phyloP scores from a whole-genome alignment of 2,888 invertebrate genomes.

The Phymatocera aterrima region DNA sequence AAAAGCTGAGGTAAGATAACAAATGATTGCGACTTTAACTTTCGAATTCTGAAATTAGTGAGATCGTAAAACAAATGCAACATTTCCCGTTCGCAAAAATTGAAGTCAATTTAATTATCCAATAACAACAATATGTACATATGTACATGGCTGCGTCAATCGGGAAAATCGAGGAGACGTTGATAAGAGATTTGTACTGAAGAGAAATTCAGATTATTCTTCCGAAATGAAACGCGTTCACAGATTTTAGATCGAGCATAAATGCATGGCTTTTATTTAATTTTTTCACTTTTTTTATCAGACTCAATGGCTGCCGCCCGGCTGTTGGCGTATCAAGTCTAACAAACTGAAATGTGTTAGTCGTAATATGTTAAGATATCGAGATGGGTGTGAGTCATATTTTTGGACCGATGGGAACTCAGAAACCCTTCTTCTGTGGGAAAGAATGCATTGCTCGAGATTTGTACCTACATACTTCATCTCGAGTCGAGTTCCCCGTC shows the following conservation, averaged over 20 bases:
- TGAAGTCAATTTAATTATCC: too few species aligned
- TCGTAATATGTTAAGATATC: constrained; percentile 30
- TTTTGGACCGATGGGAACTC: constrained; percentile 27
- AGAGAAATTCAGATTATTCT: neutral
- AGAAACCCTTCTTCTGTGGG: constrained; percentile 31
- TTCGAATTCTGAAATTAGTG: too few species aligned
- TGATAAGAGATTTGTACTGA: too few species aligned
- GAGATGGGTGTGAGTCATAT: constrained; percentile 36
- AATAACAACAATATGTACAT: too few species aligned
- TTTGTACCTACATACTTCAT: constrained; percentile 33
- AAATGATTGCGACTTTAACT: too few species aligned
- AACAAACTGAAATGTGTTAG: constrained; percentile 10
- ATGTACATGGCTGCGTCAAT: too few species aligned
- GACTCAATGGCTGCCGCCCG: neutral
- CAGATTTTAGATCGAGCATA: too few species aligned
- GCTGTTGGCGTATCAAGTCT: constrained; percentile 10
- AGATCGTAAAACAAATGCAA: too few species aligned
- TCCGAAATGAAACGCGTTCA: neutral
- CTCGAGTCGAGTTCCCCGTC: constrained; percentile 48
- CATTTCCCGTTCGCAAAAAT: too few species aligned
- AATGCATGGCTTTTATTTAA: too few species aligned
- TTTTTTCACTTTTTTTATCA: neutral
- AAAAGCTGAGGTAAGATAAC: too few species aligned
- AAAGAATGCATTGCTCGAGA: constrained; percentile 39
- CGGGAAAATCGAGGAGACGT: too few species aligned